Percentiles rank a stretch among this genome's conserved stretches.
phyloP scores from a whole-genome alignment of 2,888 invertebrate species.

The Microchrysa polita region DNA sequence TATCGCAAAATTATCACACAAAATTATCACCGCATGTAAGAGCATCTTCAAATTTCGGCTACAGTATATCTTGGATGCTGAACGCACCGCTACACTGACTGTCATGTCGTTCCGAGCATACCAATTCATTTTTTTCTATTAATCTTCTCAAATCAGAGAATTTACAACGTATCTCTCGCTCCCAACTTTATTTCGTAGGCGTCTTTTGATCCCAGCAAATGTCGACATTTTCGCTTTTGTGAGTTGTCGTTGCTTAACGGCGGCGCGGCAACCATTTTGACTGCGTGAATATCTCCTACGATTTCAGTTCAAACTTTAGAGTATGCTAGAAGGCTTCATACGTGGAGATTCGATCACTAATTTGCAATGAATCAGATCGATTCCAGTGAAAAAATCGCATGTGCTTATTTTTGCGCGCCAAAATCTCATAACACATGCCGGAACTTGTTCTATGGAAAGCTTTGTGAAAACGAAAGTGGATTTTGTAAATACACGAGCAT shows the following conservation, averaged over 20 bases:
- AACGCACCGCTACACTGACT: constrained; percentile 6
- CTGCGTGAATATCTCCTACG: neutral
- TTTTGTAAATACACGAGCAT: neutral
- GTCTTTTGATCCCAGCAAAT: constrained; percentile 21
- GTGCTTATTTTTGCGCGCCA: constrained; percentile 25
- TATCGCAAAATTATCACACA: too few species aligned
- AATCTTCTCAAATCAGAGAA: neutral
- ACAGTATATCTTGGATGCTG: constrained; percentile 40
- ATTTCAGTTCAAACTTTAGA: too few species aligned
- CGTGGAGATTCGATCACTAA: neutral
- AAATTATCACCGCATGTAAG: too few species aligned
- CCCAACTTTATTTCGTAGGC: constrained; percentile 15
- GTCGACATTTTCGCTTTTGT: neutral
- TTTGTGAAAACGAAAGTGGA: constrained; percentile 32
- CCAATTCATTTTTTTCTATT: too few species aligned
- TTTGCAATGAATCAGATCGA: neutral
- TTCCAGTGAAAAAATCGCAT: constrained; percentile 1
- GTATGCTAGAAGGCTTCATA: neutral
- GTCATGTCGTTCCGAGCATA: neutral
- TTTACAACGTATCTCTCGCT: constrained; percentile 10
- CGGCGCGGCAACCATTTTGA: constrained; percentile 38
- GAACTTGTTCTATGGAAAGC: constrained; percentile 17
- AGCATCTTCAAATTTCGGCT: neutral
- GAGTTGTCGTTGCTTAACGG: constrained; percentile 11
- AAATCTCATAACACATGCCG: neutral